Evolutionary conservation across 2,113 vertebrate species (phyloP).

Genomic region (Pterocles burchelli): DNA sequence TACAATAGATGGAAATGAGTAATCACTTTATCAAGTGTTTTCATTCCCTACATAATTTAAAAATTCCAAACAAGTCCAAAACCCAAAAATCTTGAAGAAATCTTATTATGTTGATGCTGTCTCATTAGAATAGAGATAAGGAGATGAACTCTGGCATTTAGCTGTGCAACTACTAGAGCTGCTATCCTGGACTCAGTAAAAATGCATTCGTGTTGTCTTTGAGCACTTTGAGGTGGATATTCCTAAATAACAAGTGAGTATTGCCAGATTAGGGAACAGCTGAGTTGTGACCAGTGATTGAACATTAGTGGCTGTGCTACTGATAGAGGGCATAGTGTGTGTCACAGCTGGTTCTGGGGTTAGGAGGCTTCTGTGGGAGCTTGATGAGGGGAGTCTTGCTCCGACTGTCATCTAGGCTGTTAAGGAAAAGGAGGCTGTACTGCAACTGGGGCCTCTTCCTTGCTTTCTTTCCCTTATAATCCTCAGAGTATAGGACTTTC

Average conservation of each 20-base stretch:
- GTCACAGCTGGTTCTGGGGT: rapidly evolving
- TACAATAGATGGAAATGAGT: background rate
- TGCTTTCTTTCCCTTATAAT: background rate
- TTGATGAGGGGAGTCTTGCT: background rate
- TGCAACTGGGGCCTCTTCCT: background rate
- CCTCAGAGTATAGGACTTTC: background rate
- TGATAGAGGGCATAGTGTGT: background rate
- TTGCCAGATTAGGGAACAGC: background rate
- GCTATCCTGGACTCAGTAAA: too few species aligned
- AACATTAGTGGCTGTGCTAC: background rate
- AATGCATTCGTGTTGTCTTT: rapidly evolving
- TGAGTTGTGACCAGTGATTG: background rate
- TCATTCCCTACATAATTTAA: background rate
- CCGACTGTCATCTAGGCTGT: background rate
- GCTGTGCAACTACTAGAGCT: background rate
- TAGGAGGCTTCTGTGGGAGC: background rate
- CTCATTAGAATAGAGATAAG: background rate
- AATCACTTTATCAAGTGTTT: background rate
- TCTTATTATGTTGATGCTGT: rapidly evolving
- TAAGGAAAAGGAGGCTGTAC: background rate
- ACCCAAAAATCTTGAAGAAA: background rate
- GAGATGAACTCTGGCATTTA: background rate
- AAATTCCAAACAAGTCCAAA: background rate
- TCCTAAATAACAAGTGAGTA: background rate
- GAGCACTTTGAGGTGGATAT: background rate